These are phyloP conservation scores for Pomatorhinus ruficollis DNA, from an alignment of 2,113 vertebrate species.

Conservation along the genomic window DNA sequence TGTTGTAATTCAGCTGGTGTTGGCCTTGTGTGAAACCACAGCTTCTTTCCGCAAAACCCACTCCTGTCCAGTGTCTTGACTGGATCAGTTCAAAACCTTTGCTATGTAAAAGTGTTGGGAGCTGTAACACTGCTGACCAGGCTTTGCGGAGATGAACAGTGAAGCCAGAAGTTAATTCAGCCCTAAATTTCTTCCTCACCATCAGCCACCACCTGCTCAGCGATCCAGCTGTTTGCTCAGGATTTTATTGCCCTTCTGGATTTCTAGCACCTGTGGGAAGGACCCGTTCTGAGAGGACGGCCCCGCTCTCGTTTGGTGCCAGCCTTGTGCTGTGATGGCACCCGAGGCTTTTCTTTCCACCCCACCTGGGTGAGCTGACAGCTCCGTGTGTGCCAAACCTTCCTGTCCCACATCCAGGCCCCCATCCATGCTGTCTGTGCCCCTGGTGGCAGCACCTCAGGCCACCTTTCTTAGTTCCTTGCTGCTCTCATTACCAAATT, in stretches of 20 bases:
- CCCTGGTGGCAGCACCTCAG: background rate
- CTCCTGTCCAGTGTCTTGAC: background rate
- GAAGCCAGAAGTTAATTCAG: background rate
- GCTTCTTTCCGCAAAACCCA: background rate
- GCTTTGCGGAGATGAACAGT: background rate
- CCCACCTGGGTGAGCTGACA: rapidly evolving
- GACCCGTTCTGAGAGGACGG: rapidly evolving
- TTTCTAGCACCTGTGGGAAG: background rate
- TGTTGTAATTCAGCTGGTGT: background rate
- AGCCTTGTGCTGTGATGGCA: rapidly evolving
- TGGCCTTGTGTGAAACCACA: background rate
- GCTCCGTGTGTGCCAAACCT: rapidly evolving
- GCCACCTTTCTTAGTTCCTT: background rate
- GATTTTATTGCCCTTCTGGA: background rate
- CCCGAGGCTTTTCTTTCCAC: background rate
- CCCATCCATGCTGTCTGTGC: rapidly evolving
- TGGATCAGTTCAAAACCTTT: background rate
- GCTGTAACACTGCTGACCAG: rapidly evolving
- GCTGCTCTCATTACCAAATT: background rate
- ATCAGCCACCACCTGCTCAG: background rate
- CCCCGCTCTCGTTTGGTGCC: rapidly evolving
- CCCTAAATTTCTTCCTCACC: background rate
- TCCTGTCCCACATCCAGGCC: rapidly evolving
- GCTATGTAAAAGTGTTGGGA: background rate
- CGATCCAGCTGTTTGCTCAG: background rate